These are phyloP conservation scores for Ooceraea biroi DNA, from an alignment of 1,140 invertebrate species.

Conservation along the genomic window DNA sequence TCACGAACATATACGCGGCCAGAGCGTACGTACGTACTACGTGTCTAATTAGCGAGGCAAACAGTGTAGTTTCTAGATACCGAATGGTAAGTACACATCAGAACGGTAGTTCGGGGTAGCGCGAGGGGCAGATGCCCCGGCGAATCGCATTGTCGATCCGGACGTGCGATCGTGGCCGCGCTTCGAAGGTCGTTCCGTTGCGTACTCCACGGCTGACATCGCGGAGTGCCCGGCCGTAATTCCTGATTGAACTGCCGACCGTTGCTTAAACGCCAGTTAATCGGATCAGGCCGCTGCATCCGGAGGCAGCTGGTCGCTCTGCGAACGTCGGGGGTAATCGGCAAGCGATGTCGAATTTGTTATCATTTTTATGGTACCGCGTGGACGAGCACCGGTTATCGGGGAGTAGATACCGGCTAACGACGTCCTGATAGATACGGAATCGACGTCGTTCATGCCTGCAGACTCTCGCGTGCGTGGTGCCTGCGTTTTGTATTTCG, in stretches of 20 bases:
- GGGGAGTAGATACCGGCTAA: not conserved
- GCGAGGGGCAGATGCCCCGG: not conserved
- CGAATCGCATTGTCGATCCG: conserved; percentile 33
- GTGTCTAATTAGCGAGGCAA: conserved; percentile 83
- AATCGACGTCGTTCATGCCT: not conserved
- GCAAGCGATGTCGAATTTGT: conserved; percentile 37
- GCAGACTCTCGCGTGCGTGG: not conserved
- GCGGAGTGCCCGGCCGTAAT: not conserved
- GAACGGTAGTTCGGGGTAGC: conserved; percentile 18
- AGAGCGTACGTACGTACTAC: conserved; percentile 77
- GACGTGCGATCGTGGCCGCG: not conserved
- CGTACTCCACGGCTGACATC: not conserved
- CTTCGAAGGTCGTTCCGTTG: conserved; percentile 44
- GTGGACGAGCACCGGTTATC: not conserved
- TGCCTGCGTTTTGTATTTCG: not conserved
- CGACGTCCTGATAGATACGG: not conserved
- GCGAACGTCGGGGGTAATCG: conserved; percentile 4
- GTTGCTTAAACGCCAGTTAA: conserved; percentile 56
- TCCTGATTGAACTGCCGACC: conserved; percentile 39
- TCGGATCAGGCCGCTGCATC: conserved; percentile 59
- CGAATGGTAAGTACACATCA: conserved; percentile 70
- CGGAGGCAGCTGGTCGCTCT: not conserved
- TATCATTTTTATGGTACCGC: conserved; percentile 22
- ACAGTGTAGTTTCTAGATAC: conserved; percentile 81
- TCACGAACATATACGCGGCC: conserved; percentile 61